Base-by-base conservation (phyloP, 2,888 invertebrate species). In the Endomychus coccineus region DNA sequence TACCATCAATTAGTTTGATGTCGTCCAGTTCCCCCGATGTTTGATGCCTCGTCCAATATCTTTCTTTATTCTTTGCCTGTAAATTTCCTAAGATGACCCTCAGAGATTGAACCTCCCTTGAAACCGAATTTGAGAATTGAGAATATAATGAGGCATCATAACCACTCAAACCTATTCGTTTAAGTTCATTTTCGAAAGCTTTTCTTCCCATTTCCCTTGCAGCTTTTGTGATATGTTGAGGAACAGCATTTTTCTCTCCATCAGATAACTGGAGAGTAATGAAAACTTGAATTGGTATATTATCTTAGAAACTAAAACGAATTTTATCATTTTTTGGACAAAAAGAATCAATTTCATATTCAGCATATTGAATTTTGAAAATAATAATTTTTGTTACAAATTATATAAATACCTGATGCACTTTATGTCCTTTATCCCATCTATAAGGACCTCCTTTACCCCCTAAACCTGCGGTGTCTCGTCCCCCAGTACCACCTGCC, bases 401-500 rank as follows among this genome's bases (percentile, higher is more conserved):
- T n/a, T n/a, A n/a, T n/a, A n/a, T n/a, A n/a, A n/a, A 59, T 51
- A 74, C 79, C 70, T 97, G 96, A 62, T 90, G 85, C 1, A 96
- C 94, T 43, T 83, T 79, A 51, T 96, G 92, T 0, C 96, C 95
- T 35, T 86, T 86, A 63, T 96, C 96, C 9, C 97, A 70, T 1
- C 96, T 71, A 67, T 91, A 96, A 0, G 96, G 95, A 0, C 95
- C 97, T 11, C 96, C 96, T 64, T 90, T 89, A 2, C 96, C 96
- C 6, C 96, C 96, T 23, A 97, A 69, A 1, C 96, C 96, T 0
- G 95, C 94, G 0, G 95, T 96, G 61, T 94, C 92, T 36, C 92
- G 71, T 13, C 92, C 94, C 19, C 91, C 94, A 6, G 83, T 87
- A 32, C 95, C 95, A 16, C 95, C 94, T 27, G 95, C 94, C 95